phyloP scores from a whole-genome alignment of 53 echinoderm and acorn worm species.

The Glandiceps talaboti region DNA sequence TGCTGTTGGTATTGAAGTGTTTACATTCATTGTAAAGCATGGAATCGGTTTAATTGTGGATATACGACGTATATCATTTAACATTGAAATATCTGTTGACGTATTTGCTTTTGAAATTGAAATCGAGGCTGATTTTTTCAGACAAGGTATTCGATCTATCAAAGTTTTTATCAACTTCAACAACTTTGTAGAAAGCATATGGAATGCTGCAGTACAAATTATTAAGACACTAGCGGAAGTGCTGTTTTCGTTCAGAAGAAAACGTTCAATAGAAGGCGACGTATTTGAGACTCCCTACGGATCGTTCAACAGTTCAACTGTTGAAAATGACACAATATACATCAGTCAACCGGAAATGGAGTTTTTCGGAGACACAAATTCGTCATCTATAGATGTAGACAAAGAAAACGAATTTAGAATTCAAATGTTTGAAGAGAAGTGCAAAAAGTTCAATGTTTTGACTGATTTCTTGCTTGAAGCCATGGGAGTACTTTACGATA shows the following conservation, averaged over 20 bases:
- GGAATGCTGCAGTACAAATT: neutral
- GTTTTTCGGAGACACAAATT: no score
- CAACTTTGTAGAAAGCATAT: neutral
- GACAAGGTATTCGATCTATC: neutral
- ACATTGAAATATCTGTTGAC: neutral
- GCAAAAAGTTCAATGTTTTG: neutral
- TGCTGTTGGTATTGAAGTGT: neutral
- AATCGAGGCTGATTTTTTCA: neutral
- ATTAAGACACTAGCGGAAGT: neutral
- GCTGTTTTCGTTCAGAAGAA: neutral
- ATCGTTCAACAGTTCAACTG: neutral
- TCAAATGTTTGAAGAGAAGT: neutral
- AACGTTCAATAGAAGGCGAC: neutral
- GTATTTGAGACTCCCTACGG: no score
- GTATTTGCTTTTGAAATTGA: neutral
- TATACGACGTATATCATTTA: neutral
- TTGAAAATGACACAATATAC: neutral
- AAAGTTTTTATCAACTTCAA: neutral
- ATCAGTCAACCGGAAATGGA: neutral
- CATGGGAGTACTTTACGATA: neutral
- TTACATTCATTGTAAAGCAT: neutral
- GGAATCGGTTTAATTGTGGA: neutral
- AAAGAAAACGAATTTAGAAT: neutral
- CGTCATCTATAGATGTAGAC: neutral
- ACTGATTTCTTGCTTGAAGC: neutral